Evolutionary conservation across 2,888 invertebrate genomes (phyloP), one percentile per base, ranked within the genome.

Genomic region (Caenorhabditis panamensis): DNA sequence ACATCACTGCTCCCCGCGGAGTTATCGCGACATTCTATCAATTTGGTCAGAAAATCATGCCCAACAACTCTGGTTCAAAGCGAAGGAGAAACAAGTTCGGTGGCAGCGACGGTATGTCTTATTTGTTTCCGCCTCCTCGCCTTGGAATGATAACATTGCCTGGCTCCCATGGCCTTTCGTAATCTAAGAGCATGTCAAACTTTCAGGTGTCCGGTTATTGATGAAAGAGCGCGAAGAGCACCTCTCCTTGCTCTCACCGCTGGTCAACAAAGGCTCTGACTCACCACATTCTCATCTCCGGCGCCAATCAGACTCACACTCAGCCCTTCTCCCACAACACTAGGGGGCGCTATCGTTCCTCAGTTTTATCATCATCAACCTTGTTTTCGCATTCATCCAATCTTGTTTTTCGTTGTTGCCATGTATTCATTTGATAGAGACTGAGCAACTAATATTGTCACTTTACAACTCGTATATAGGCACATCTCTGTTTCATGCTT

Each of bases 51-150:
- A 83, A 76, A 51, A 76, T 82, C 11, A 69, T 75, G 67, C 79
- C 82, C 9, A 73, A 47, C 53, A 72, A 78, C 59, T 62, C 81
- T 6, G 67, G 77, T 24, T 77, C 82, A 16, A 81, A 77, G 49
- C 47, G 84, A 49, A 61, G 72, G 18, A 53, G 86, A 28, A 83
- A 82, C 54, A 84, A 82, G 62, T 84, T 86, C 66, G 86, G 86
- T 28, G 86, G 86, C 18, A 78, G 78, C 68, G 86, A 86, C 58
- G 86, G 86, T 83, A 37, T 24, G 82, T 11, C 18, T 51, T 36
- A n/a, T 28, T 58, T 58, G 59, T 9, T 22, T 36, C 9, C 9
- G 59, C 59, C 24, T 11, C 6, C 2, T 2, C 20, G 44, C 20
- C 20, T 41, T 36, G 31, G 56, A 44, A 56, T 67, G 47, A 66